These are phyloP conservation scores for Rhinoderma darwinii DNA, from an alignment of 2,113 vertebrate genomes.

Conservation along the genomic window DNA sequence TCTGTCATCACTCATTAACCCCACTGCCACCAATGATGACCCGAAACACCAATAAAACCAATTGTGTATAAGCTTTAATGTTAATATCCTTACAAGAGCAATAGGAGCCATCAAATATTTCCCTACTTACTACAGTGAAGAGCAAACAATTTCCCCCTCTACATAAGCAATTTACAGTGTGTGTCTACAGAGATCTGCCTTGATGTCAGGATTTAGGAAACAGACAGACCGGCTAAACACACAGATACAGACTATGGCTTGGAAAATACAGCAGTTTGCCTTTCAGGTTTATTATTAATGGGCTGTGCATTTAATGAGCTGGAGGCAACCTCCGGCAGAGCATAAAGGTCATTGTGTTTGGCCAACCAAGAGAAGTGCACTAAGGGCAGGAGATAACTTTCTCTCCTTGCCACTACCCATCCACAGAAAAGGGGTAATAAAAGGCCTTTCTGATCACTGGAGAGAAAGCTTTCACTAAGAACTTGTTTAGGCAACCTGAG, in stretches of 20 bases:
- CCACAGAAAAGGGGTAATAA: background rate
- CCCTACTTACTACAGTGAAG: background rate
- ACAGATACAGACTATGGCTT: background rate
- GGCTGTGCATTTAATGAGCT: constrained; percentile 21
- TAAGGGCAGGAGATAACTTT: background rate
- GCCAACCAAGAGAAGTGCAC: background rate
- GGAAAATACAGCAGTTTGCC: background rate
- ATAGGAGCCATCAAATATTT: background rate
- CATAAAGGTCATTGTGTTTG: constrained; percentile 36
- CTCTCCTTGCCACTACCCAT: background rate
- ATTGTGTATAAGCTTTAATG: background rate
- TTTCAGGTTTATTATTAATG: constrained; percentile 48
- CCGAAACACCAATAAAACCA: background rate
- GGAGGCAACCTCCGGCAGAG: constrained; percentile 22
- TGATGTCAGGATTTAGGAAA: background rate
- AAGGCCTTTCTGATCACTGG: background rate
- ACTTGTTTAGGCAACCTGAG: background rate
- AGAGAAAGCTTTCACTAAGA: background rate
- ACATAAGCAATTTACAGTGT: no score
- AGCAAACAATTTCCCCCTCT: no score
- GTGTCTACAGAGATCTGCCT: background rate
- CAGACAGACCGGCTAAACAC: background rate
- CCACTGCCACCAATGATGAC: background rate
- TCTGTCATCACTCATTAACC: background rate
- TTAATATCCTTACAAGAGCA: background rate